Base-by-base conservation (phyloP, 2,113 vertebrate genomes). In the Chitala chitala region DNA sequence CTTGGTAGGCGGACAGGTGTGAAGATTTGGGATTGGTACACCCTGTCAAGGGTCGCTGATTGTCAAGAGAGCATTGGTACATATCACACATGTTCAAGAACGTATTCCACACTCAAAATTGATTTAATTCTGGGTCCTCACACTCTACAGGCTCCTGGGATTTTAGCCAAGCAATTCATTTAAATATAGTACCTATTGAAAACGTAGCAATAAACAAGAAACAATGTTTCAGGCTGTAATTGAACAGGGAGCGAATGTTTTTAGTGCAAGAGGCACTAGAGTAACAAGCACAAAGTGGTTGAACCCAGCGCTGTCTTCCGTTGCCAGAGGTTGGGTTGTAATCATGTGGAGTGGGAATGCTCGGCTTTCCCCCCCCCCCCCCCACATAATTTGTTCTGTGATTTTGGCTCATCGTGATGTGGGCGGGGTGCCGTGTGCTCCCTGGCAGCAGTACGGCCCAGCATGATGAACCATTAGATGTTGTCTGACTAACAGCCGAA, bases 121-220 rank as follows among this genome's bases (percentile, higher is more conserved):
- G 38, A 68, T 12, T 68, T 42, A 68, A 10, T 46, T 24, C 64
- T 26, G 64, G 12, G n/a, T 68, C 40, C 0, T 26, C 64, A 22
- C 13, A 46, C 40, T 66, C 4, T 10, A 44, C 38, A 22, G n/a
- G 5, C 40, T 42, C 42, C 64, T 68, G 12, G 64, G 63, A 65
- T 9, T 65, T 65, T 46, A 66, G 40, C 63, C 6, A 33, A 26
- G 26, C 38, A 46, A n/a, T 26, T 12, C 64, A 48, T 48, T 20
- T 40, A 40, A 65, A 65, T 44, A 65, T 68, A 46, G 64, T 24
- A 68, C 64, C 42, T 1, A n/a, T 15, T 66, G 64, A 44, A 66
- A 29, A 26, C 24, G 42, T 20, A 61, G 56, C 4, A 17, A 31
- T 29, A 33, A 61, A 38, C 64, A 46, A 42, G 26, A 48, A 24